phyloP scores from a whole-genome alignment of 53 echinoderm and acorn worm species.

The Paracentrotus lividus region DNA sequence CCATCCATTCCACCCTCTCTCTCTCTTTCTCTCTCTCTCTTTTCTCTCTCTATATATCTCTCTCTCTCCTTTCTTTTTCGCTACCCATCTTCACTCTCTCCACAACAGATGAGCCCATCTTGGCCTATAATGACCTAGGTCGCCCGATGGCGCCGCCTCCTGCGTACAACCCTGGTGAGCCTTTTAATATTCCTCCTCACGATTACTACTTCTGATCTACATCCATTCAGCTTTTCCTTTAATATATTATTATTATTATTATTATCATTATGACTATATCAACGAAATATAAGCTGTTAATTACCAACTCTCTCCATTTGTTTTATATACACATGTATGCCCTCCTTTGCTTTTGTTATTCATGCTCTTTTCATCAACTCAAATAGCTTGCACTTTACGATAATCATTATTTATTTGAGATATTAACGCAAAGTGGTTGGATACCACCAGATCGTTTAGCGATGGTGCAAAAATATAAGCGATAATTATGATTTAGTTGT shows the following conservation, averaged over 20 bases:
- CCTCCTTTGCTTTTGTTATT: neutral
- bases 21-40: neutral
- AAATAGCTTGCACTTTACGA: neutral
- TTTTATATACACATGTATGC: neutral
- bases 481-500: neutral
- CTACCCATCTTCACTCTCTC: constrained; percentile 8
- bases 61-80: too few species aligned
- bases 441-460: neutral
- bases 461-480: neutral
- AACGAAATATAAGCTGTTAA: constrained; percentile 1
- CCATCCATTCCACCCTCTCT: neutral
- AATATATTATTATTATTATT: neutral
- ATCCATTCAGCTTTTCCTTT: constrained; percentile 29
- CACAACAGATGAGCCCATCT: constrained; percentile 86
- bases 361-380: constrained; percentile 26
- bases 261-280: neutral
- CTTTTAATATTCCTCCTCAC: constrained; percentile 90
- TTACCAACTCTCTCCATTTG: neutral
- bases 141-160: constrained; percentile 92
- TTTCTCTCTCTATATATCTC: neutral
- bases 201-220: constrained; percentile 88
- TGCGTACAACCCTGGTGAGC: constrained; percentile 97
- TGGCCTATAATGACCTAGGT: constrained; percentile 92
- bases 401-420: constrained; percentile 29
- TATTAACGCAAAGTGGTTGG: neutral